These are phyloP conservation scores for Tryphoninae sp. DNA, from an alignment of 2,888 invertebrate species.

Conservation along the genomic window DNA sequence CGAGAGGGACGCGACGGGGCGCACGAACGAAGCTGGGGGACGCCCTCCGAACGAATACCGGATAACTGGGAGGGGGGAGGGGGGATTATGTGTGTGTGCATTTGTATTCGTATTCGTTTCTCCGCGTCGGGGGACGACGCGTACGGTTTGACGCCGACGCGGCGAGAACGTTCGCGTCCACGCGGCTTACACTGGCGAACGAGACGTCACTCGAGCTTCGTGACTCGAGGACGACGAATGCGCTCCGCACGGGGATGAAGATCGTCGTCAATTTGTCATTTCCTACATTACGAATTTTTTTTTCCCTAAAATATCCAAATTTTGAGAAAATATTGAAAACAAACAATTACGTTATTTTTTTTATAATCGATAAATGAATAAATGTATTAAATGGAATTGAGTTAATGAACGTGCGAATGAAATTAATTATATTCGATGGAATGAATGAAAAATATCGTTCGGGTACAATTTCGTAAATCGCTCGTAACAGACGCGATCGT, in stretches of 20 bases:
- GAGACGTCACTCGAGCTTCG: constrained; percentile 58
- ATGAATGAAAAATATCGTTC: too few relatives aligned
- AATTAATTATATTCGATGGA: too few relatives aligned
- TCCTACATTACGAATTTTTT: neutral
- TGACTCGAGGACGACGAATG: constrained; percentile 55
- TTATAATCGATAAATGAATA: neutral
- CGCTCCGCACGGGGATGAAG: neutral
- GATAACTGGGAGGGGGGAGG: constrained; percentile 27
- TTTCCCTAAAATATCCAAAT: neutral
- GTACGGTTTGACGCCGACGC: constrained; percentile 50
- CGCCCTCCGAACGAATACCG: constrained; percentile 66
- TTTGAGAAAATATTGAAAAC: neutral
- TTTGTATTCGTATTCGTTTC: constrained; percentile 8
- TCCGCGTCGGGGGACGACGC: constrained; percentile 27
- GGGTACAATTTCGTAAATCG: too few relatives aligned
- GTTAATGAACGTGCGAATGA: too few relatives aligned
- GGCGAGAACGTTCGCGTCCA: constrained; percentile 31
- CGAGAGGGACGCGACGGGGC: constrained; percentile 37
- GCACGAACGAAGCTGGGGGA: constrained; percentile 50
- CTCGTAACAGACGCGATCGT: too few relatives aligned
- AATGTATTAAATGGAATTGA: neutral
- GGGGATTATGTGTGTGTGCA: neutral
- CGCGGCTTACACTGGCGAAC: constrained; percentile 30
- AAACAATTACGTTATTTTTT: neutral
- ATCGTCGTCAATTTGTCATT: neutral